phyloP scores from a whole-genome alignment of 1,140 invertebrate genomes.

The Rhynchophorus ferrugineus region DNA sequence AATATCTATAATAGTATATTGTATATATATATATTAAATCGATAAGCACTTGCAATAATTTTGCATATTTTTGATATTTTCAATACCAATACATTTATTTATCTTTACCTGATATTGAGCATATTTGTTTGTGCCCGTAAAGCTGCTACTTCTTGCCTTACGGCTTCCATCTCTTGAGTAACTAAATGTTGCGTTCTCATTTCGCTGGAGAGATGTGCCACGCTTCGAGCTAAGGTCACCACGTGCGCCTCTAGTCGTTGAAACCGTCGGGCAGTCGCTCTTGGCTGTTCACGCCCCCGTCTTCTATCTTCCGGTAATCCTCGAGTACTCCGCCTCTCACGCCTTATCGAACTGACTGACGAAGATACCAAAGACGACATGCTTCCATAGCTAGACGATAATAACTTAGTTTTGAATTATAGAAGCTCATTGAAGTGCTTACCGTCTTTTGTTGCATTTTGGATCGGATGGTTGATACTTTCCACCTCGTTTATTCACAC shows the following conservation, averaged over 20 bases:
- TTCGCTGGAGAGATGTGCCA: slow-evolving; percentile 88
- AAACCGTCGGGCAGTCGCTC: slow-evolving; percentile 82
- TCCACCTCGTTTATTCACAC: slow-evolving; percentile 53
- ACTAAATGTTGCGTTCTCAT: slow-evolving; percentile 85
- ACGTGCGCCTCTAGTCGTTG: slow-evolving; percentile 87
- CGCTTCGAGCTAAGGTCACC: slow-evolving; percentile 81
- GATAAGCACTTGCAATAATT: no score
- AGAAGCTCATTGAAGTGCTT: neutral
- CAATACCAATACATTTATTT: no score
- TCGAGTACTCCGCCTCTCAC: slow-evolving; percentile 47
- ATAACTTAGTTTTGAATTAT: neutral
- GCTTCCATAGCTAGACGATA: slow-evolving; percentile 53
- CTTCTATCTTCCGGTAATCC: slow-evolving; percentile 51
- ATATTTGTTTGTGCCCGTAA: slow-evolving; percentile 61
- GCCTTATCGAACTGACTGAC: slow-evolving; percentile 65
- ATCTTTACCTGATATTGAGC: slow-evolving; percentile 42
- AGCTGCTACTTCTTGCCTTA: slow-evolving; percentile 74
- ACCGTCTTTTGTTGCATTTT: slow-evolving; percentile 49
- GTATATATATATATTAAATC: no score
- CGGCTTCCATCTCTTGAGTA: slow-evolving; percentile 83
- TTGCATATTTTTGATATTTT: no score
- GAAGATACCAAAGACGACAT: slow-evolving; percentile 75
- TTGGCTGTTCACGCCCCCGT: slow-evolving; percentile 62
- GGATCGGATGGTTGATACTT: slow-evolving; percentile 54
- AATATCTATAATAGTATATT: no score